Evolutionary conservation across 2,113 vertebrate genomes (phyloP).

Genomic region (Gobio gobio): DNA sequence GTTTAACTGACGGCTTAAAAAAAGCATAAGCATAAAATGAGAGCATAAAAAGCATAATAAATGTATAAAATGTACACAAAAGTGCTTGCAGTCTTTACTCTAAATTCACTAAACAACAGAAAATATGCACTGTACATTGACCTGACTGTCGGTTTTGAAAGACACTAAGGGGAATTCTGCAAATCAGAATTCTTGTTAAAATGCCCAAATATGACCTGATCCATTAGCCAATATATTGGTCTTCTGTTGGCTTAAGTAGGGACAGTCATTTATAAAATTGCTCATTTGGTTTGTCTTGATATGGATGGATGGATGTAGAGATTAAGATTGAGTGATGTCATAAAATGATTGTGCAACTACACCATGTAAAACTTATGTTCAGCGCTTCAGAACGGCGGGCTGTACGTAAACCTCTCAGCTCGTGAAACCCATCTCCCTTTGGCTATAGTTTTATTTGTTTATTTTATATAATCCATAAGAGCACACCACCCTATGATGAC

Average conservation of each 20-base stretch:
- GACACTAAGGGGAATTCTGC: not conserved
- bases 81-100: not conserved
- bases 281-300: not conserved
- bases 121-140: not conserved
- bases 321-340: not conserved
- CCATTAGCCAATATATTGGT: not conserved
- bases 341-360: too few species aligned
- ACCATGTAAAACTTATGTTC: not conserved
- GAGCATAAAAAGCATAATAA: too few species aligned
- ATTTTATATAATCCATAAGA: not conserved
- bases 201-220: not conserved
- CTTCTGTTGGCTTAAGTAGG: not conserved
- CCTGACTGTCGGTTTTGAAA: not conserved
- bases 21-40: too few species aligned
- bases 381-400: not conserved
- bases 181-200: not conserved
- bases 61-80: not conserved
- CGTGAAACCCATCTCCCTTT: not conserved
- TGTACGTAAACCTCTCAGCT: not conserved
- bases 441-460: slow-evolving; percentile 4
- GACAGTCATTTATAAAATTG: not conserved
- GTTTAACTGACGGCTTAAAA: too few species aligned
- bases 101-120: not conserved
- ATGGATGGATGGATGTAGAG: not conserved
- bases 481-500: slow-evolving; percentile 2